A percentile compares a stretch with the other conserved stretches of the same genome.
Evolutionary conservation across 92 coral and sea anemone genomes (phyloP).

Genomic region (Porites rus): DNA sequence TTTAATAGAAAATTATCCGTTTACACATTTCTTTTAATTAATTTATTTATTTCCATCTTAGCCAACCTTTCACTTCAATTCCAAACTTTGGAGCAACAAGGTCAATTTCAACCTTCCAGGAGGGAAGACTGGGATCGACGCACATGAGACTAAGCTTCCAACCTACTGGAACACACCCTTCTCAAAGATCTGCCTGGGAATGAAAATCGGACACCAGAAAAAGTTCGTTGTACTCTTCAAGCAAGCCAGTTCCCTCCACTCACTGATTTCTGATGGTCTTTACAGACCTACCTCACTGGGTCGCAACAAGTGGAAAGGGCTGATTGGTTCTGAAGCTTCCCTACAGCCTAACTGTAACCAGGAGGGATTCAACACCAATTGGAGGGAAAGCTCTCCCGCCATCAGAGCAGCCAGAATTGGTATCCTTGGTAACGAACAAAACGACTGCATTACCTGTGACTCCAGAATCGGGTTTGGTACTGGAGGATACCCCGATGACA

Average conservation of each 20-base stretch:
- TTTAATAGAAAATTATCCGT: background rate
- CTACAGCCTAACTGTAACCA: constrained; percentile 16
- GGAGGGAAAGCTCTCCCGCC: background rate
- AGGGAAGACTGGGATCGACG: constrained; percentile 39
- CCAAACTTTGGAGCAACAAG: constrained; percentile 47
- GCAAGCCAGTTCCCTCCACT: constrained; percentile 20
- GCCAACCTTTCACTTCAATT: constrained; percentile 39
- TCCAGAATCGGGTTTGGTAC: constrained; percentile 30
- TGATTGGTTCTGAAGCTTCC: constrained; percentile 11
- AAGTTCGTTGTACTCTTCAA: constrained; percentile 12
- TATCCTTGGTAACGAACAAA: background rate
- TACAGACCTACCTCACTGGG: constrained; percentile 22
- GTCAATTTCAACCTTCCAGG: constrained; percentile 11
- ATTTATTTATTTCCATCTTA: background rate
- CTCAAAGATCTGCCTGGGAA: constrained; percentile 54
- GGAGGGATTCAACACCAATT: constrained; percentile 7
- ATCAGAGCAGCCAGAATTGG: constrained; percentile 6
- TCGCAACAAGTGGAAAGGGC: constrained; percentile 18
- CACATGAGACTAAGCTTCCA: constrained; percentile 56
- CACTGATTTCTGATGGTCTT: constrained; percentile 21
- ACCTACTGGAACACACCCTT: constrained; percentile 66
- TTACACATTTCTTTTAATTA: background rate
- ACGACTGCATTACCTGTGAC: background rate
- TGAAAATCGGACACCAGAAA: constrained; percentile 2
- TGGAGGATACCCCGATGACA: background rate